A percentile compares a stretch with the other conserved stretches of the same genome.
phyloP scores from a whole-genome alignment of 2,113 vertebrate species.

The Lophius piscatorius region DNA sequence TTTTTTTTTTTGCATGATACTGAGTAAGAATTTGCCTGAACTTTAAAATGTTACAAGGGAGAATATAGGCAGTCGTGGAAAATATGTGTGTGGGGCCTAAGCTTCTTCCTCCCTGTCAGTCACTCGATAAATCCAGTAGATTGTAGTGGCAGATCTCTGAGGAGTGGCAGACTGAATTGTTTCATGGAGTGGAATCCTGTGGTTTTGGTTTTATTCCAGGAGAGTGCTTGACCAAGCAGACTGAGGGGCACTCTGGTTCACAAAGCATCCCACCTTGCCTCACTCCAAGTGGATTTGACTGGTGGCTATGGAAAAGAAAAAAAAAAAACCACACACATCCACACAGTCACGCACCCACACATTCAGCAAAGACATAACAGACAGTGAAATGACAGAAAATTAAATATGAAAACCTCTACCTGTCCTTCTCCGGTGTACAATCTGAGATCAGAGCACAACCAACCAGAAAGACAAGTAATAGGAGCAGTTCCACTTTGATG shows the following conservation, averaged over 20 bases:
- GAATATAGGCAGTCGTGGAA: too few relatives aligned
- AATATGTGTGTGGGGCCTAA: too few relatives aligned
- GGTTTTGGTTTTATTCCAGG: constrained; percentile 70
- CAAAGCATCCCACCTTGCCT: constrained; percentile 54
- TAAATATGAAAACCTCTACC: constrained; percentile 59
- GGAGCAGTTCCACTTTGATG: constrained; percentile 33
- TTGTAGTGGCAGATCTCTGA: constrained; percentile 63
- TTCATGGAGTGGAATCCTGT: constrained; percentile 73
- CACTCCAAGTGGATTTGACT: constrained; percentile 72
- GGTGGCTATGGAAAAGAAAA: constrained; percentile 38
- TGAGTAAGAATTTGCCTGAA: too few relatives aligned
- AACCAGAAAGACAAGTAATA: constrained; percentile 26
- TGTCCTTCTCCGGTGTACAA: constrained; percentile 15
- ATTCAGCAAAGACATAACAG: constrained; percentile 57
- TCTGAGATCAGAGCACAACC: constrained; percentile 36
- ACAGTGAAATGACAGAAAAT: constrained; percentile 54
- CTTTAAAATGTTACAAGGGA: too few relatives aligned
- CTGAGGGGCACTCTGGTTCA: constrained; percentile 73
- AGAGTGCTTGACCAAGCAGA: constrained; percentile 58
- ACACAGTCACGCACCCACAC: too few relatives aligned
- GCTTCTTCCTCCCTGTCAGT: constrained; percentile 53
- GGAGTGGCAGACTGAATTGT: constrained; percentile 66
- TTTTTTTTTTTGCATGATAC: too few relatives aligned
- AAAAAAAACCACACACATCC: neutral
- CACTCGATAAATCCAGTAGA: constrained; percentile 64